phyloP scores from a whole-genome alignment of 2,113 vertebrate species.

The Piprites chloris region DNA sequence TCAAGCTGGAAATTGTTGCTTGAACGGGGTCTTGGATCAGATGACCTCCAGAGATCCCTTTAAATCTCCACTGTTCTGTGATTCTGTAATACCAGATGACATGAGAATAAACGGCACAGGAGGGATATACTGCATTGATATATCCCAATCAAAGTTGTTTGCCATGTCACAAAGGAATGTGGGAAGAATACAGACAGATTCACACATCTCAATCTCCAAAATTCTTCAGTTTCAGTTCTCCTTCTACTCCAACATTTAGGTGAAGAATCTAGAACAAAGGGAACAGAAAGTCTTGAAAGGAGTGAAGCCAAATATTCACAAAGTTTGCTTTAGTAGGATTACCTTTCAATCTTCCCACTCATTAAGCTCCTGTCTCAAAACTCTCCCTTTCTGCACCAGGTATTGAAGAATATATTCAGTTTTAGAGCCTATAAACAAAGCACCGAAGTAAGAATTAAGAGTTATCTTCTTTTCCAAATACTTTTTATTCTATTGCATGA shows the following conservation, averaged over 20 bases:
- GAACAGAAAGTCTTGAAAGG: not conserved
- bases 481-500: not conserved
- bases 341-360: not conserved
- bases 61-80: not conserved
- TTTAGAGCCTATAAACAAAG: not conserved
- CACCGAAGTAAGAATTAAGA: not conserved
- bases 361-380: not conserved
- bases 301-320: not conserved
- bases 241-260: not conserved
- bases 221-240: not conserved
- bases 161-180: not conserved
- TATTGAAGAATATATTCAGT: not conserved
- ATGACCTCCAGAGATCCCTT: not conserved
- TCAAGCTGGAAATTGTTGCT: not conserved
- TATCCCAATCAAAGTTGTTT: not conserved
- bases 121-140: not conserved
- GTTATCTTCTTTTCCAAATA: not conserved
- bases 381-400: not conserved
- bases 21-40: not conserved
- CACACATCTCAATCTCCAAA: not conserved
- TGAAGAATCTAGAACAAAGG: not conserved
- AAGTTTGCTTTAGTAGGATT: not conserved
- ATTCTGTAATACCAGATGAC: not conserved
- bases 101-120: not conserved
- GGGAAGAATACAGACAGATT: not conserved